These are phyloP conservation scores for Paratilapia polleni DNA, from an alignment of 2,113 vertebrate species.

Conservation along the genomic window DNA sequence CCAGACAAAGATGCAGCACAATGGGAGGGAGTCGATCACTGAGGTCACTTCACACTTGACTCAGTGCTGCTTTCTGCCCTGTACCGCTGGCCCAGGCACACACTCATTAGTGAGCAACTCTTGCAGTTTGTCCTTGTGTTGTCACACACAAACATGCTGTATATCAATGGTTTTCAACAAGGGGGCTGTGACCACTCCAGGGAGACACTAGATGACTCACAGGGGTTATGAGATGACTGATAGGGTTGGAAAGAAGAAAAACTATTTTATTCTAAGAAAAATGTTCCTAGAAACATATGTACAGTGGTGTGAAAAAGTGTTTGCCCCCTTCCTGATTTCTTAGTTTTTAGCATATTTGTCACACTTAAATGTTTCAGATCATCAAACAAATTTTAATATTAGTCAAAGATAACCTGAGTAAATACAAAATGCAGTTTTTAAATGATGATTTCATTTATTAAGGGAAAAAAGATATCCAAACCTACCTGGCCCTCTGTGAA, in stretches of 20 bases:
- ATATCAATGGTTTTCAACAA: background rate
- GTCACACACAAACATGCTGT: constrained; percentile 2
- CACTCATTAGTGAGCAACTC: background rate
- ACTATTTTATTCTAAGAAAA: background rate
- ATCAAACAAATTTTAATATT: no score
- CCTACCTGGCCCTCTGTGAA: no score
- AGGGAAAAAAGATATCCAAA: no score
- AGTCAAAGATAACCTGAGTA: no score
- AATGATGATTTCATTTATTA: no score
- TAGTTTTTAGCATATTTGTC: no score
- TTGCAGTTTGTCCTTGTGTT: background rate
- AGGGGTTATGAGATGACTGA: background rate
- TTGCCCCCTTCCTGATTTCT: no score
- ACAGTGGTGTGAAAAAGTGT: no score
- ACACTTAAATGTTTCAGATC: no score
- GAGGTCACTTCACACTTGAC: constrained; percentile 23
- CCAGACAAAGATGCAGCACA: constrained; percentile 43
- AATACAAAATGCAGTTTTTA: no score
- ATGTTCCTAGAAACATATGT: background rate
- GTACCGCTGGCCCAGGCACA: background rate
- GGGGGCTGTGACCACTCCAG: background rate
- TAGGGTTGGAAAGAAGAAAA: background rate
- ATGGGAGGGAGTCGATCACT: constrained; percentile 22
- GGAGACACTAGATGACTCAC: background rate
- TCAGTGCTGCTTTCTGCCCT: constrained; percentile 11